Conservation (phyloP, 2,888 invertebrate genomes). For the Tricholauxania praeusta region DNA sequence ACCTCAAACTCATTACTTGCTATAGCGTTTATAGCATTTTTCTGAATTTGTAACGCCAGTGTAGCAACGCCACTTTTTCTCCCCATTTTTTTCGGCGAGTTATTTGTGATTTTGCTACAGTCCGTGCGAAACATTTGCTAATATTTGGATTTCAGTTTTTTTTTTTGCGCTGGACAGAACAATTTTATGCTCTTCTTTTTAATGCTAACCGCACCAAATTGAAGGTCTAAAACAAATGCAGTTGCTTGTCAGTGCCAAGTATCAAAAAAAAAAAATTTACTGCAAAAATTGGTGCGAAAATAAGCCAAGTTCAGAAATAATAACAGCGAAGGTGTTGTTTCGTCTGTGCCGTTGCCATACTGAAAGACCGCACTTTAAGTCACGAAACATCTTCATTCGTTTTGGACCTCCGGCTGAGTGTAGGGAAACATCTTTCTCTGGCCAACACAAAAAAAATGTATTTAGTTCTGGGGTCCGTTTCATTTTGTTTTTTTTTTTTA, state of each 20-base stretch:
- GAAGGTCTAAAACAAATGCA: background rate
- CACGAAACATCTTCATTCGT: conserved; percentile 67
- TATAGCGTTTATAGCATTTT: too few species aligned
- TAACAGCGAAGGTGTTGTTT: conserved; percentile 54
- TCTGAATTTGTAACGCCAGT: too few species aligned
- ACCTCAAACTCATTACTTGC: too few species aligned
- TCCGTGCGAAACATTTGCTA: conserved; percentile 33
- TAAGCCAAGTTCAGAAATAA: conserved; percentile 52
- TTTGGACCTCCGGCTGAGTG: conserved; percentile 55
- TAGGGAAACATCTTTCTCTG: background rate
- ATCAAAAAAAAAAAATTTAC: too few species aligned
- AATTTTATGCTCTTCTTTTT: conserved; percentile 15
- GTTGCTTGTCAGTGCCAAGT: too few species aligned
- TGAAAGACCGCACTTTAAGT: conserved; percentile 51
- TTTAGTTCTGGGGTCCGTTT: background rate
- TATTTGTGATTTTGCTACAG: background rate
- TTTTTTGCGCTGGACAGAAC: background rate
- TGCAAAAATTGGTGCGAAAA: conserved; percentile 55
- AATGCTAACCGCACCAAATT: conserved; percentile 6
- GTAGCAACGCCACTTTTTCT: too few species aligned
- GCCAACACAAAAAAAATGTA: background rate
- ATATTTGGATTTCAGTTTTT: conserved; percentile 29
- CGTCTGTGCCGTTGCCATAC: conserved; percentile 10
- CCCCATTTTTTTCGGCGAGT: too few species aligned
- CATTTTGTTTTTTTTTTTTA: too few species aligned